Evolutionary conservation across 2,888 invertebrate genomes (phyloP), one percentile per base, ranked within the genome.

Genomic region (Imbricaverruca yamaguchii): DNA sequence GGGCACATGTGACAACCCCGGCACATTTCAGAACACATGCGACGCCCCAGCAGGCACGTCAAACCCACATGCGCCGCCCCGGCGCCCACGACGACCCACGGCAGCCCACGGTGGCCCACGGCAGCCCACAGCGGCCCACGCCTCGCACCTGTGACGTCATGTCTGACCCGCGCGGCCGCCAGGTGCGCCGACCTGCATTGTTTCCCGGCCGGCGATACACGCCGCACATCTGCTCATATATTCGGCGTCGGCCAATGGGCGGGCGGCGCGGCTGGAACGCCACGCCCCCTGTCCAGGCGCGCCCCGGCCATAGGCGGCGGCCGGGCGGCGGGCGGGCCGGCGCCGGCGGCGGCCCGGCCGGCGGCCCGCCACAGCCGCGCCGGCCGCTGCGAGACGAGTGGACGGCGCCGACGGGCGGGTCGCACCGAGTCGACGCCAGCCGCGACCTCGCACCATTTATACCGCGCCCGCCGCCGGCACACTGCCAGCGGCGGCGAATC

Each of bases 221-320:
- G 8, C 53, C 69, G 15, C 13, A 39, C 69, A 15, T 25, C 53
- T 18, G 74, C 23, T 74, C 74, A 74, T 25, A 25, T 18, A 25
- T 12, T 18, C 74, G 39, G 53, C 18, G 53, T 11, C 25, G 25
- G 53, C 74, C 74, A 74, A 74, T 74, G 74, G 67, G 53, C 74
- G 74, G 74, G 18, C 74, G 74, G 15, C 74, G 74, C 10, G 8
- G 53, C 74, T 74, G 74, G 74, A 74, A 53, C 74, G 74, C 74
- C 74, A 74, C 74, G 74, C 74, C 74, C 74, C 74, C 74, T 23
- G 74, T 74, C 74, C 74, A 74, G 74, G 13, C 18, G 53, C 39
- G 74, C 74, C 74, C 13, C n/a, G 74, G 53, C 53, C 53, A 74
- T 74, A 74, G 74, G 74, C 74, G 74, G 65, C 74, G 23, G 74